Evolutionary conservation across 1,140 invertebrate species (phyloP).

Genomic region (Drosophila sp.): DNA sequence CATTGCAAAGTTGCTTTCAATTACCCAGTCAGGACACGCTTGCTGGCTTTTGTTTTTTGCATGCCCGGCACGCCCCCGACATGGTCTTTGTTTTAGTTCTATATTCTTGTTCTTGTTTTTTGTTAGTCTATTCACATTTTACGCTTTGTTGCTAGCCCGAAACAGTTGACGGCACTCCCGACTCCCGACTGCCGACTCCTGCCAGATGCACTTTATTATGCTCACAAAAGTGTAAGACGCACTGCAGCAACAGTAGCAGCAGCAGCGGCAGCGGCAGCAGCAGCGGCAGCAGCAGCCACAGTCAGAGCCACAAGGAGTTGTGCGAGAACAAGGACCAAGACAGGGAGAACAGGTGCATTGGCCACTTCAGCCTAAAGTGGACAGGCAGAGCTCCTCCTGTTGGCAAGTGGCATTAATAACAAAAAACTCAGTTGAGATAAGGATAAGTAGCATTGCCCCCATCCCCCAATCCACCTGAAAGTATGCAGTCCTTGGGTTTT

Average conservation of each 20-base stretch:
- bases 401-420: constrained; percentile 72
- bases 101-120: constrained; percentile 22
- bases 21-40: constrained; percentile 74
- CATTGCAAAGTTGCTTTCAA: constrained; percentile 73
- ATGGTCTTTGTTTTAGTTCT: constrained; percentile 27
- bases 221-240: constrained; percentile 42
- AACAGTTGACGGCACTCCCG: constrained; percentile 44
- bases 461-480: constrained; percentile 25
- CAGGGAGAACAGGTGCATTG: constrained; percentile 45
- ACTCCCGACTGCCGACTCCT: constrained; percentile 33
- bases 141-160: constrained; percentile 66
- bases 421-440: constrained; percentile 53
- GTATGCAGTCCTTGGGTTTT: constrained; percentile 22
- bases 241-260: background rate
- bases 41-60: constrained; percentile 68
- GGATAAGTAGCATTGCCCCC: constrained; percentile 31
- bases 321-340: background rate
- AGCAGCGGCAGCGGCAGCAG: background rate
- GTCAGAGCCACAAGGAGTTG: background rate
- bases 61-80: constrained; percentile 60
- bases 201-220: constrained; percentile 65
- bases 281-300: background rate
- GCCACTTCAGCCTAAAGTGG: constrained; percentile 59
- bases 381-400: constrained; percentile 44
- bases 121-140: constrained; percentile 72